Percentiles rank a stretch among this genome's conserved stretches.
Conservation (phyloP, 2,797 vertebrate species). For the Rhabdomys pumilio region DNA sequence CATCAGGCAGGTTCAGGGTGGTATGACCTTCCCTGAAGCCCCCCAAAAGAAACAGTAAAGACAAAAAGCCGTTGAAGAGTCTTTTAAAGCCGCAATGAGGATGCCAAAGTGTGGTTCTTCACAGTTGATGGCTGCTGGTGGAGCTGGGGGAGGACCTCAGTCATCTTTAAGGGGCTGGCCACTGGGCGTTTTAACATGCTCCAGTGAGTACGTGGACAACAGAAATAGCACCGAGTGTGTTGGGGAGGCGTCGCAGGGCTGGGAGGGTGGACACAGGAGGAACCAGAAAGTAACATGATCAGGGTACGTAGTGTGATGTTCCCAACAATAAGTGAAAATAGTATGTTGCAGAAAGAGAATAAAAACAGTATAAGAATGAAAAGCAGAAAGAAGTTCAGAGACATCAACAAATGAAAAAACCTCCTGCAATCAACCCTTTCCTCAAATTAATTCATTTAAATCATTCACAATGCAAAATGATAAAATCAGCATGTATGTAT, state of each 20-base stretch:
- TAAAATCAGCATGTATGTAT: neutral
- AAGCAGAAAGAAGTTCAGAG: neutral
- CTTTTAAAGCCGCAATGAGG: neutral
- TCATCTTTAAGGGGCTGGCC: neutral
- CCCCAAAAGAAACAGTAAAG: neutral
- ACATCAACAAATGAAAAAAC: neutral
- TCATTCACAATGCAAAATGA: neutral
- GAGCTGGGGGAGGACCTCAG: neutral
- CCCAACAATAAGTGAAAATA: neutral
- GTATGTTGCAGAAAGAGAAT: neutral
- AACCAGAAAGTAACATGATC: neutral
- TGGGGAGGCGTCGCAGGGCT: neutral
- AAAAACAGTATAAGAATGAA: too few relatives aligned
- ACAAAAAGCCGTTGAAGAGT: neutral
- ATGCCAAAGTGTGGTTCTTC: neutral
- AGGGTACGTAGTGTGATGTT: neutral
- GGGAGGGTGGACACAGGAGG: neutral
- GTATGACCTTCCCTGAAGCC: neutral
- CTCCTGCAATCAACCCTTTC: neutral
- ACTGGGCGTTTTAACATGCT: neutral
- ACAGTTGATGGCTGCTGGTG: neutral
- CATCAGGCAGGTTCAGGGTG: neutral
- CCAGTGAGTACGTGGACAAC: too few relatives aligned
- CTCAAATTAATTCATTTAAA: conserved; percentile 23
- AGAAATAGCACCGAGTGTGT: neutral